phyloP scores from a whole-genome alignment of 2,113 vertebrate genomes.

The Geococcyx californianus region DNA sequence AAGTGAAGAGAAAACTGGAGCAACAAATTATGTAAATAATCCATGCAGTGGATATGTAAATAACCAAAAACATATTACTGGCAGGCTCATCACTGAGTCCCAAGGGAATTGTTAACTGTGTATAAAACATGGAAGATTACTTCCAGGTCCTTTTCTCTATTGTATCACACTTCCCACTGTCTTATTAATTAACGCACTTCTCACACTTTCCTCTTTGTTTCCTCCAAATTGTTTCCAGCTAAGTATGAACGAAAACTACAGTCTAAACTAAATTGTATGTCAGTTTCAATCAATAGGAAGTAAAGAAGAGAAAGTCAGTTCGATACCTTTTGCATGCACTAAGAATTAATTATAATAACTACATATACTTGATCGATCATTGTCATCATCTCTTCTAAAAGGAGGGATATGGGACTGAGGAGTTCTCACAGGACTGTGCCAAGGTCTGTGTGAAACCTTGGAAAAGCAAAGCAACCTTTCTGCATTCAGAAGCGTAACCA shows the following conservation, averaged over 20 bases:
- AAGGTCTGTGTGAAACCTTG: neutral
- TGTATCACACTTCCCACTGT: neutral
- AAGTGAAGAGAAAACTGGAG: neutral
- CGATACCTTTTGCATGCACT: neutral
- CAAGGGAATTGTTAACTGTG: neutral
- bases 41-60: neutral
- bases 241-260: neutral
- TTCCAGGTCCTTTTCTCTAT: neutral
- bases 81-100: neutral
- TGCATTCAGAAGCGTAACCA: fast-evolving
- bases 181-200: neutral
- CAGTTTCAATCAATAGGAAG: neutral
- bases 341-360: neutral
- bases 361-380: neutral
- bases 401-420: neutral
- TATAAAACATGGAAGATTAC: neutral
- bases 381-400: neutral
- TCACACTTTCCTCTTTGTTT: neutral
- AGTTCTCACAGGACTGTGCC: neutral
- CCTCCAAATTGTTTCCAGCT: neutral
- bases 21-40: neutral
- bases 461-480: neutral
- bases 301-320: neutral
- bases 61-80: neutral
- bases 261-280: neutral